Conservation (phyloP, 2,797 vertebrate genomes). For the Sebastes oblongus region DNA sequence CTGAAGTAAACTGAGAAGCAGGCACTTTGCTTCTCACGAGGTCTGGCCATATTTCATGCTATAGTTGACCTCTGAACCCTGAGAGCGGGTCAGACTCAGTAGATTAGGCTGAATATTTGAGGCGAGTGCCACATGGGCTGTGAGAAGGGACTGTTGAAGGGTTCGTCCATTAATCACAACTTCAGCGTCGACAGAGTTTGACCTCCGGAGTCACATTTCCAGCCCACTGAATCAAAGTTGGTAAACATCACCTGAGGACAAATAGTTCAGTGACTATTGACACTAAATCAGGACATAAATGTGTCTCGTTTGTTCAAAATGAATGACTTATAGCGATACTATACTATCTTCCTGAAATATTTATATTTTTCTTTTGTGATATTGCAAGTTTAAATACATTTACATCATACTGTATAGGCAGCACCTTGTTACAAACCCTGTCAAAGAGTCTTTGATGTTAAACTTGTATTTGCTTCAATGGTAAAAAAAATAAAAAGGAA, state of each 20-base stretch:
- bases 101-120: slow-evolving; percentile 68
- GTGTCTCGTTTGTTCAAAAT: neutral
- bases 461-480: neutral
- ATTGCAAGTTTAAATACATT: neutral
- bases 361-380: neutral
- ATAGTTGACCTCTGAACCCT: slow-evolving; percentile 74
- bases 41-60: slow-evolving; percentile 68
- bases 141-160: slow-evolving; percentile 50
- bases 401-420: neutral
- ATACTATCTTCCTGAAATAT: neutral
- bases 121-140: slow-evolving; percentile 59
- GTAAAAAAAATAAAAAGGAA: neutral
- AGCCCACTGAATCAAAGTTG: slow-evolving; percentile 30
- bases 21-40: slow-evolving; percentile 37
- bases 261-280: slow-evolving; percentile 9
- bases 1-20: slow-evolving; percentile 59
- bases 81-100: slow-evolving; percentile 59
- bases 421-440: neutral
- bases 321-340: neutral
- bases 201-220: slow-evolving; percentile 55
- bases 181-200: slow-evolving; percentile 59
- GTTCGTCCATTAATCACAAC: slow-evolving; percentile 65
- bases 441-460: neutral
- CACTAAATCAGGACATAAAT: slow-evolving; percentile 23
- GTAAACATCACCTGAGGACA: slow-evolving; percentile 41